phyloP scores from a whole-genome alignment of 1,140 invertebrate species.

The Plectrocnemia conspersa region DNA sequence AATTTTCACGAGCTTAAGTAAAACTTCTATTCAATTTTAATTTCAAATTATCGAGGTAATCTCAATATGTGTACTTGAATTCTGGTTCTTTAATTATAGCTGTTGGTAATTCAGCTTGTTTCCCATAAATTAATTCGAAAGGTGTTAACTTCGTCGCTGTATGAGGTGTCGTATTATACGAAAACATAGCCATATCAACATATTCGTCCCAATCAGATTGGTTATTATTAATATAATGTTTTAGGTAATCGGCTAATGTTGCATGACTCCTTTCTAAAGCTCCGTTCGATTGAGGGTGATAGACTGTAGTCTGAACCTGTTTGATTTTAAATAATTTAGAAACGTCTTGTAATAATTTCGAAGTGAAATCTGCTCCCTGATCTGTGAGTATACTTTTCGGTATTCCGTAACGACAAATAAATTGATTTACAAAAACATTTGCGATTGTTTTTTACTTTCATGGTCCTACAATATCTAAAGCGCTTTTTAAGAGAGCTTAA shows the following conservation, averaged over 20 bases:
- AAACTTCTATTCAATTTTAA: no score
- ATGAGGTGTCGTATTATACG: slow-evolving; percentile 38
- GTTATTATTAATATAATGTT: slow-evolving; percentile 32
- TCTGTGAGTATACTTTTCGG: slow-evolving; percentile 38
- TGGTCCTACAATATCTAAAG: no score
- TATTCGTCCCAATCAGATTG: slow-evolving; percentile 38
- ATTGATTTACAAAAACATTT: no score
- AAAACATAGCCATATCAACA: slow-evolving; percentile 35
- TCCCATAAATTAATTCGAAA: slow-evolving; percentile 38
- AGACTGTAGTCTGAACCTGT: slow-evolving; percentile 34
- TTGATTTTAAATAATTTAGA: slow-evolving; percentile 35
- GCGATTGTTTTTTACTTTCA: no score
- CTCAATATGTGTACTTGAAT: no score
- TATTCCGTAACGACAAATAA: slow-evolving; percentile 36
- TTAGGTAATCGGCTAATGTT: slow-evolving; percentile 35
- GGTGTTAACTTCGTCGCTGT: slow-evolving; percentile 36
- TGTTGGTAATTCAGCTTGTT: slow-evolving; percentile 30
- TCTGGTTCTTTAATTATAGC: no score
- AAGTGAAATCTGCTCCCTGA: slow-evolving; percentile 37
- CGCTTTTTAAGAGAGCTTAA: no score
- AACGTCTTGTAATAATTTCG: slow-evolving; percentile 35
- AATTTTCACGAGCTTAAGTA: no score
- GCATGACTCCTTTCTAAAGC: slow-evolving; percentile 35
- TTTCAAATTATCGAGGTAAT: no score
- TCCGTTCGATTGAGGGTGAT: slow-evolving; percentile 37